Conservation (phyloP, 2,888 invertebrate genomes). For the Tuta absoluta region DNA sequence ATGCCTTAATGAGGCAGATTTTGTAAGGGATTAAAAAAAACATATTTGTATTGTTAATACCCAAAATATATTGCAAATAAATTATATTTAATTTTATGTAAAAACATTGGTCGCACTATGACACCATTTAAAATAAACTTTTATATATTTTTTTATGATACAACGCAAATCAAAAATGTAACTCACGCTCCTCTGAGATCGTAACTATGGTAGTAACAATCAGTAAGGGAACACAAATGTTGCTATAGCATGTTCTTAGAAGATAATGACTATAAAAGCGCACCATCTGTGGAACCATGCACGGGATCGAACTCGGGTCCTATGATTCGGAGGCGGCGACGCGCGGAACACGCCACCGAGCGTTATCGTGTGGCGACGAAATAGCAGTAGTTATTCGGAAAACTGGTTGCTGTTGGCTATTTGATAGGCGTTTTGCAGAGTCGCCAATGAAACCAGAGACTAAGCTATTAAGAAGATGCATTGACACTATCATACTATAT, state of each 20-base stretch:
- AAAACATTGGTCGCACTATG: no score
- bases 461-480: no score
- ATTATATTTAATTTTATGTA: no score
- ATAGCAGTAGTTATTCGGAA: not conserved
- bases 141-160: no score
- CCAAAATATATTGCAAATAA: no score
- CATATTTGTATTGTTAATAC: no score
- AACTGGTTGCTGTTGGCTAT: not conserved
- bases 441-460: not conserved
- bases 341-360: slow-evolving; percentile 37
- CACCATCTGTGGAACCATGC: slow-evolving; percentile 74
- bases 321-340: slow-evolving; percentile 28
- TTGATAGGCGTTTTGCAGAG: not conserved
- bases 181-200: slow-evolving; percentile 40
- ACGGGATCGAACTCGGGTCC: slow-evolving; percentile 52
- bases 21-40: no score
- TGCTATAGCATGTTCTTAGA: slow-evolving; percentile 73
- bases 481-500: no score
- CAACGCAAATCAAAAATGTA: slow-evolving; percentile 43
- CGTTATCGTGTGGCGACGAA: slow-evolving; percentile 32
- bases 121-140: no score
- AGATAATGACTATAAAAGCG: slow-evolving; percentile 58
- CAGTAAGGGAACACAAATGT: slow-evolving; percentile 46
- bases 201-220: slow-evolving; percentile 47
- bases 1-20: no score